phyloP scores from a whole-genome alignment of 2,113 vertebrate species.

The Perognathus longimembris region DNA sequence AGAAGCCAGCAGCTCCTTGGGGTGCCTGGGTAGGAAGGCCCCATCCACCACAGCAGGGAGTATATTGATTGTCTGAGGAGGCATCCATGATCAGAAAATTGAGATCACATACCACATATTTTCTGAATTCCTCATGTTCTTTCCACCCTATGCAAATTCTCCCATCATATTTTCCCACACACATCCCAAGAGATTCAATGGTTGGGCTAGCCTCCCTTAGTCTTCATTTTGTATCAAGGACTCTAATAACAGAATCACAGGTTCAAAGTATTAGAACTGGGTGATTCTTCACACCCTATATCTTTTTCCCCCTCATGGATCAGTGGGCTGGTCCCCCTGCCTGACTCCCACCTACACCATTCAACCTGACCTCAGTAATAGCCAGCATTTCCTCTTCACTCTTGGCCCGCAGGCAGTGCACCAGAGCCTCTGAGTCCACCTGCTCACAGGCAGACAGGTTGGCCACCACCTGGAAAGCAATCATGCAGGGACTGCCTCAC shows the following conservation, averaged over 20 bases:
- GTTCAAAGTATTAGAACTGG: background rate
- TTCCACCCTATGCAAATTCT: background rate
- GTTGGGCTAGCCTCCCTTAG: background rate
- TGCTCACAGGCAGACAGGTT: slow-evolving; percentile 85
- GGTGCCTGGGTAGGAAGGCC: slow-evolving; percentile 85
- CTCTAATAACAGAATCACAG: background rate
- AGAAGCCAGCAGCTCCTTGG: slow-evolving; percentile 84
- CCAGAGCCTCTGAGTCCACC: slow-evolving; percentile 81
- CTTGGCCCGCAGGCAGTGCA: slow-evolving; percentile 86
- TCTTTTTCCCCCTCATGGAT: no score
- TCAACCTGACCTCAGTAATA: slow-evolving; percentile 54
- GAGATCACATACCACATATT: background rate
- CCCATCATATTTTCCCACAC: background rate
- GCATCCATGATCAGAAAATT: background rate
- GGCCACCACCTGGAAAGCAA: slow-evolving; percentile 82
- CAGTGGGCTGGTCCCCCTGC: no score
- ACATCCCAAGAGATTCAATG: background rate
- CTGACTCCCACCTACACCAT: background rate
- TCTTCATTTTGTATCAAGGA: background rate
- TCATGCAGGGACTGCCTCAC: background rate
- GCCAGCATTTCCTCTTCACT: slow-evolving; percentile 85
- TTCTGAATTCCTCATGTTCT: background rate
- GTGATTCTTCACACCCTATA: background rate
- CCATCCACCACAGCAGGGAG: slow-evolving; percentile 86
- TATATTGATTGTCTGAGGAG: background rate